phyloP scores from a whole-genome alignment of 2,888 invertebrate species.

The Pristionchus arcanus region DNA sequence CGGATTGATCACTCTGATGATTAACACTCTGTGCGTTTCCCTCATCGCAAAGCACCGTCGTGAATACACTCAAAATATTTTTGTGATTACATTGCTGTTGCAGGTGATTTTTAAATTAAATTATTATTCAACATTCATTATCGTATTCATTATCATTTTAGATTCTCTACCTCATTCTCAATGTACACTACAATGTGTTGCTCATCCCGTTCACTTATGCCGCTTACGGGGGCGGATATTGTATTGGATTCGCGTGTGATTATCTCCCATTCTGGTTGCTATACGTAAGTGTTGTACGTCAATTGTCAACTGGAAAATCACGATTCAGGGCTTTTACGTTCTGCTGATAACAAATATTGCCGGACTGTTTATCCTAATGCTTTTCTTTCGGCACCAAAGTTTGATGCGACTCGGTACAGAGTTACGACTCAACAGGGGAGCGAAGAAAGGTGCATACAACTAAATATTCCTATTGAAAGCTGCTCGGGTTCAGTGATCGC shows the following conservation, averaged over 20 bases:
- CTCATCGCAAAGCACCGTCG: neutral
- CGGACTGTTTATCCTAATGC: neutral
- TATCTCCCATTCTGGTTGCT: neutral
- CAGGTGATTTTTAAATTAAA: neutral
- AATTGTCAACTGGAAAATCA: neutral
- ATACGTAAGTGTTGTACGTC: neutral
- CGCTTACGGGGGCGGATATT: neutral
- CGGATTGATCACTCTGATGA: neutral
- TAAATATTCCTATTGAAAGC: neutral
- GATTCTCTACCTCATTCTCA: neutral
- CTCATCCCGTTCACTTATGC: neutral
- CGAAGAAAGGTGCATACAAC: neutral
- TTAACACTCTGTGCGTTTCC: neutral
- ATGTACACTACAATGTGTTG: neutral
- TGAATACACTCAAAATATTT: neutral
- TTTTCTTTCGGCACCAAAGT: neutral
- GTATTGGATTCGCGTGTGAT: neutral
- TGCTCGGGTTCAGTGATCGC: neutral
- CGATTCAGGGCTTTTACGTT: neutral
- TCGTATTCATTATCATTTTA: neutral
- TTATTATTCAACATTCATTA: neutral
- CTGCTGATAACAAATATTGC: neutral
- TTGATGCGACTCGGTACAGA: neutral
- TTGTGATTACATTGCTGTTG: neutral
- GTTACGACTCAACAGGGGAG: neutral